Evolutionary conservation across 2,888 invertebrate species (phyloP).

Genomic region (Teleiodes luculella): DNA sequence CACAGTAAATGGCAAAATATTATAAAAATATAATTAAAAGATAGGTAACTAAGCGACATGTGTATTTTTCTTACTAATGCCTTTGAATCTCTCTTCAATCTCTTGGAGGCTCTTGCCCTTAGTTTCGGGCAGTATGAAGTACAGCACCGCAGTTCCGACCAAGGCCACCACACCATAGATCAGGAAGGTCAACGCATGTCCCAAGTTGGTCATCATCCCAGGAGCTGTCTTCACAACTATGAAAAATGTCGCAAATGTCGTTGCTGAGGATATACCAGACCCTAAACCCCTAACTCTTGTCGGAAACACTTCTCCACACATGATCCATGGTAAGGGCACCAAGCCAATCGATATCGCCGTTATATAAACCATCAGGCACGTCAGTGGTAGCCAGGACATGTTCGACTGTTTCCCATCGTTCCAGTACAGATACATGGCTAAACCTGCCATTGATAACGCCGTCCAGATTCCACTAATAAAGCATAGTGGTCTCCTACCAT

Average conservation of each 20-base stretch:
- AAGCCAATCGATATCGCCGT: constrained; percentile 80
- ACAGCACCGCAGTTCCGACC: constrained; percentile 78
- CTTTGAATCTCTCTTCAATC: constrained; percentile 80
- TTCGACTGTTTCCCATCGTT: constrained; percentile 46
- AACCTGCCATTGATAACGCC: constrained; percentile 76
- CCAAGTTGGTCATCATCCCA: constrained; percentile 75
- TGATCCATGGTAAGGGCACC: constrained; percentile 84
- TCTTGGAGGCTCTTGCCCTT: constrained; percentile 83
- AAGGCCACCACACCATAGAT: constrained; percentile 80
- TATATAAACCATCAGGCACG: constrained; percentile 78
- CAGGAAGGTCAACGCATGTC: constrained; percentile 80
- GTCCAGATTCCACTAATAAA: constrained; percentile 82
- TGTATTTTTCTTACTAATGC: constrained; percentile 36
- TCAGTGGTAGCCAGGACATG: constrained; percentile 71
- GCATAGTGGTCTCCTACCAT: constrained; percentile 81
- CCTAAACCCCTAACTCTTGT: constrained; percentile 81
- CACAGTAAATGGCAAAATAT: background rate
- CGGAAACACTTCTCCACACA: constrained; percentile 86
- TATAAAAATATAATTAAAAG: background rate
- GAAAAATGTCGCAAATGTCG: constrained; percentile 82
- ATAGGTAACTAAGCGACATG: constrained; percentile 38
- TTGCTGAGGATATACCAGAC: constrained; percentile 82
- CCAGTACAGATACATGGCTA: constrained; percentile 70
- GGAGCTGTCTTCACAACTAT: constrained; percentile 83
- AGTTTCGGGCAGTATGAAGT: constrained; percentile 82